Evolutionary conservation across 2,888 invertebrate species (phyloP), one percentile per base, ranked within the genome.

Genomic region (Andrena minutula): DNA sequence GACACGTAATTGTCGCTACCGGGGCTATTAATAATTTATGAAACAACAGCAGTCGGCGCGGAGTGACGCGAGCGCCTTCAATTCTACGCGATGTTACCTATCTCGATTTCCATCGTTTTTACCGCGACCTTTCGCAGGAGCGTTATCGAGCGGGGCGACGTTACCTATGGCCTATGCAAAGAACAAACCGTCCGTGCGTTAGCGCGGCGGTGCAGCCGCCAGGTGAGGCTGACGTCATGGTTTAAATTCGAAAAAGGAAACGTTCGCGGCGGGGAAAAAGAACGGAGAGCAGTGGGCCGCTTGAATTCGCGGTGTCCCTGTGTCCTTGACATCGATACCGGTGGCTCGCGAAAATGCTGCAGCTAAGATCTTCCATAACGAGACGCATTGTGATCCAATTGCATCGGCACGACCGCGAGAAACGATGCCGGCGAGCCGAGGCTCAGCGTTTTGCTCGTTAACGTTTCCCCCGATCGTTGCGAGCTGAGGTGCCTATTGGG

Each of bases 181-280:
- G 69, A 49, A 64, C 79, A 26, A 76, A 74, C 58, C 56, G 68
- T 41, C n/a, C n/a, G n/a, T n/a, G 72, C 66, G 63, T 63, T 3
- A 7, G 28, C 53, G 56, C 75, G 41, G n/a, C 23, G 72, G 49
- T 32, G 79, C 74, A 51, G 64, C 68, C n/a, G 82, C 51, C 63
- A 84, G 61, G 83, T 82, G 83, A 83, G 77, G 86, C 74, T 90
- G 91, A 90, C 85, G 89, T 90, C 90, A 90, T 84, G 70, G 86
- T 82, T 88, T 85, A 86, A 87, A 87, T 85, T 90, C 90, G 68
- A 88, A 90, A 84, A 90, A 90, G 90, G 90, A 89, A 89, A 88
- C 88, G 82, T 85, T 77, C 32, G 79, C 69, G 78, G 75, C 73
- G 51, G 75, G 68, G 75, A 83, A 77, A 84, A 75, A 79, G 70